These are phyloP conservation scores for Pterocles gutturalis DNA, from an alignment of 2,113 vertebrate species.

Conservation along the genomic window DNA sequence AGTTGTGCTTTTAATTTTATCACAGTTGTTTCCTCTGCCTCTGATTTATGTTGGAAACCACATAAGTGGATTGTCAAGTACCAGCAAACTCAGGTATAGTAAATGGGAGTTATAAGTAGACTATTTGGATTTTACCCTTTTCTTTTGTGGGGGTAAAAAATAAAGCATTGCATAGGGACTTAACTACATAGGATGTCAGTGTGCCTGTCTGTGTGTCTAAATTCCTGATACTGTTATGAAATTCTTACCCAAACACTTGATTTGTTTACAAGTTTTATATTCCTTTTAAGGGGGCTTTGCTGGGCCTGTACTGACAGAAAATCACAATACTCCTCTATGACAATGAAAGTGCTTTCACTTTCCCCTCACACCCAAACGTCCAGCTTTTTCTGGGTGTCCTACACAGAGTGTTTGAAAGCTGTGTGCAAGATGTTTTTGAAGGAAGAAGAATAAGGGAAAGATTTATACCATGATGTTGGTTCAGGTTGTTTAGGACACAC, in stretches of 20 bases:
- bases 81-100: conserved; percentile 82
- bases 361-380: not conserved
- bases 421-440: not conserved
- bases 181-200: not conserved
- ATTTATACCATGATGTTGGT: not conserved
- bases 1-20: conserved; percentile 55
- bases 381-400: not conserved
- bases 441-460: not conserved
- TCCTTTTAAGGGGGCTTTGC: not conserved
- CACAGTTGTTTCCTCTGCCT: conserved; percentile 83
- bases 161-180: not conserved
- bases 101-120: not conserved
- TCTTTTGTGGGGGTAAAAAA: not conserved
- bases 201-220: not conserved
- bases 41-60: conserved; percentile 84
- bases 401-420: not conserved
- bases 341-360: not conserved
- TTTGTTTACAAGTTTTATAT: not conserved
- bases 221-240: not conserved
- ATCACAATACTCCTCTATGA: not conserved
- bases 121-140: not conserved
- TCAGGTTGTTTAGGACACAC: not conserved
- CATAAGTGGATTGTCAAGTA: conserved; percentile 83
- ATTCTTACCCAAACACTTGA: not conserved
- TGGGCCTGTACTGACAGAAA: not conserved